phyloP scores from a whole-genome alignment of 1,140 invertebrate species.

The Drosophila serrata region DNA sequence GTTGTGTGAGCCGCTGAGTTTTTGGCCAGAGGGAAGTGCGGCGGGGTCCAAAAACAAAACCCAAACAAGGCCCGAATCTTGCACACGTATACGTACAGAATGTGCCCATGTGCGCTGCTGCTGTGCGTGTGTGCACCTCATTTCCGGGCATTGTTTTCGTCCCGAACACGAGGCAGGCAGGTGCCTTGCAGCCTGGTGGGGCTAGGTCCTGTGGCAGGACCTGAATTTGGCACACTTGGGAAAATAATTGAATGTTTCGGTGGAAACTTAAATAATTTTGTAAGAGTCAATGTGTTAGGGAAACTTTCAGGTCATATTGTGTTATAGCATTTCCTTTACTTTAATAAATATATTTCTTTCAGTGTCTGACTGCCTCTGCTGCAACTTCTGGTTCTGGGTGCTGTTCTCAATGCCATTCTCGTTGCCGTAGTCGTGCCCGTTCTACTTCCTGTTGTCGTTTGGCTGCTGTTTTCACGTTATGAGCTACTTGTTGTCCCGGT shows the following conservation, averaged over 20 bases:
- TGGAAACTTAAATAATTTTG: too few species aligned
- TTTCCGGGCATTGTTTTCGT: slow-evolving; percentile 79
- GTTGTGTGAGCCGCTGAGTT: too few species aligned
- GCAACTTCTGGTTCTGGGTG: slow-evolving; percentile 30
- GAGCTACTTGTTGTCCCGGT: slow-evolving; percentile 79
- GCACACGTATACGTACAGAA: slow-evolving; percentile 19
- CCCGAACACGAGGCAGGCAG: slow-evolving; percentile 25
- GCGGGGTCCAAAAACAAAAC: slow-evolving; percentile 36
- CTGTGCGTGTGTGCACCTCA: slow-evolving; percentile 72
- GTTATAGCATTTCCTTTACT: too few species aligned
- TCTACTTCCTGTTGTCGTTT: slow-evolving; percentile 55
- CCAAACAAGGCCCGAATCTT: slow-evolving; percentile 46
- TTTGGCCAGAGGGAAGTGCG: background rate
- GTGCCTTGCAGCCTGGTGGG: slow-evolving; percentile 5
- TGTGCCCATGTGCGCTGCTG: slow-evolving; percentile 24
- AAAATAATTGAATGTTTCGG: background rate
- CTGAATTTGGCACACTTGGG: slow-evolving; percentile 16
- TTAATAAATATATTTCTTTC: slow-evolving; percentile 5
- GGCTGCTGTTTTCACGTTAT: slow-evolving; percentile 68
- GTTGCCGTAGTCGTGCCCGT: slow-evolving; percentile 43
- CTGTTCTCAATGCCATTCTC: slow-evolving; percentile 55
- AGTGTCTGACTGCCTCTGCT: slow-evolving; percentile 21
- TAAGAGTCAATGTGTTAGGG: too few species aligned
- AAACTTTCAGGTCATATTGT: background rate
- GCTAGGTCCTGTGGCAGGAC: slow-evolving; percentile 1